phyloP scores from a whole-genome alignment of 2,888 invertebrate species.

The Cryptocheilus praepositus region DNA sequence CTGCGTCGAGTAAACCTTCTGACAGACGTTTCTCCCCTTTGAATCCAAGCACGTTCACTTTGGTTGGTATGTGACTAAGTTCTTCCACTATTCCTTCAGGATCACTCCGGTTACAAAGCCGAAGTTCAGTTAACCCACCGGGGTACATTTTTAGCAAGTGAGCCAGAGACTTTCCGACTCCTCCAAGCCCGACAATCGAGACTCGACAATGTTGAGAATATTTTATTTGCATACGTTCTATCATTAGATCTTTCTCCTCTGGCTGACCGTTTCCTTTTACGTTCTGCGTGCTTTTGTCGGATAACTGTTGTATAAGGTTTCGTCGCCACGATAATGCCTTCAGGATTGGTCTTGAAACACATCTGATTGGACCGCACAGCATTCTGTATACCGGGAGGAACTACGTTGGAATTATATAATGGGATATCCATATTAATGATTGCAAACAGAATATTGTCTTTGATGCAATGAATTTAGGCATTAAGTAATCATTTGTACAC shows the following conservation, averaged over 20 bases:
- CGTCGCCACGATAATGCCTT: too few species aligned
- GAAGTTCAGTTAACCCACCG: conserved; percentile 23
- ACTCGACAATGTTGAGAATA: conserved; percentile 23
- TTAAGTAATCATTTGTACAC: too few species aligned
- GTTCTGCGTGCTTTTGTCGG: too few species aligned
- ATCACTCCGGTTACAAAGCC: conserved; percentile 30
- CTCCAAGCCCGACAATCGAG: conserved; percentile 32
- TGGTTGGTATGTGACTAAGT: conserved; percentile 41
- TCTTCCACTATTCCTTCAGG: conserved; percentile 37
- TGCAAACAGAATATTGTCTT: background rate
- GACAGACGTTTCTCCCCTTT: conserved; percentile 5
- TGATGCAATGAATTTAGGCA: background rate
- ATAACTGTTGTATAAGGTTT: too few species aligned
- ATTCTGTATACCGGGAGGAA: too few species aligned
- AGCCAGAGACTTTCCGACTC: conserved; percentile 35
- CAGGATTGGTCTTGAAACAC: too few species aligned
- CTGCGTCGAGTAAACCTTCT: conserved; percentile 1
- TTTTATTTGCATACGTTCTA: conserved; percentile 1
- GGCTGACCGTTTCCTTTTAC: too few species aligned
- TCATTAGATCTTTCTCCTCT: too few species aligned
- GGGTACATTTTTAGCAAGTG: conserved; percentile 34
- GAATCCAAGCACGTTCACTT: conserved; percentile 26
- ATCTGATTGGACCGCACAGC: too few species aligned
- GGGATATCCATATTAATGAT: background rate
- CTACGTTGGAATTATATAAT: too few species aligned